Percentiles rank a stretch among this genome's conserved stretches.
Evolutionary conservation across 2,113 vertebrate species (phyloP).

Genomic region (Lontra canadensis): DNA sequence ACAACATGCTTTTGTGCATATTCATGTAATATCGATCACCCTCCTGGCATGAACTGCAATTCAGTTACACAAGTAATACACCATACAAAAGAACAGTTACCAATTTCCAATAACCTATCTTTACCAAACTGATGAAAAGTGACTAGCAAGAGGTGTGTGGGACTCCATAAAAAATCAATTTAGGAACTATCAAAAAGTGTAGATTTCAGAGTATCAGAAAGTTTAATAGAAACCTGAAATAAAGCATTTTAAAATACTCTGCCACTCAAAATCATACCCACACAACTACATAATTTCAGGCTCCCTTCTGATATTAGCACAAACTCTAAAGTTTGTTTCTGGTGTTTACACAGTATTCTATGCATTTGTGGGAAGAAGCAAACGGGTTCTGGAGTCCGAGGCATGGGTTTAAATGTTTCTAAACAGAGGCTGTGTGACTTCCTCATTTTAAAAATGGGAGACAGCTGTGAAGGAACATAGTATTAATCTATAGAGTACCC

Average conservation of each 20-base stretch:
- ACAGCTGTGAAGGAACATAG: neutral
- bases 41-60: neutral
- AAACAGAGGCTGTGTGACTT: neutral
- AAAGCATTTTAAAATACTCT: constrained; percentile 17
- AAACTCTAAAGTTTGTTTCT: neutral
- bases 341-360: neutral
- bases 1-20: neutral
- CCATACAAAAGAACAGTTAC: neutral
- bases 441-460: neutral
- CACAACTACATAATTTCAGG: neutral
- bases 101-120: constrained; percentile 13
- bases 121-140: neutral
- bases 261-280: neutral
- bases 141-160: neutral
- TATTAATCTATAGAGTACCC: neutral
- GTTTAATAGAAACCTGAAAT: neutral
- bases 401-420: neutral
- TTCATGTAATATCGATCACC: neutral
- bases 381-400: neutral
- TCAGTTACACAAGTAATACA: constrained; percentile 8
- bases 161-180: neutral
- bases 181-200: neutral
- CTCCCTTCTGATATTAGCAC: neutral
- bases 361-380: neutral
- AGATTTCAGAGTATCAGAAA: neutral